A percentile compares a stretch with the other conserved stretches of the same genome.
These are phyloP conservation scores for Drosophila pseudotakahashii DNA, from an alignment of 2,888 invertebrate genomes.

Conservation along the genomic window DNA sequence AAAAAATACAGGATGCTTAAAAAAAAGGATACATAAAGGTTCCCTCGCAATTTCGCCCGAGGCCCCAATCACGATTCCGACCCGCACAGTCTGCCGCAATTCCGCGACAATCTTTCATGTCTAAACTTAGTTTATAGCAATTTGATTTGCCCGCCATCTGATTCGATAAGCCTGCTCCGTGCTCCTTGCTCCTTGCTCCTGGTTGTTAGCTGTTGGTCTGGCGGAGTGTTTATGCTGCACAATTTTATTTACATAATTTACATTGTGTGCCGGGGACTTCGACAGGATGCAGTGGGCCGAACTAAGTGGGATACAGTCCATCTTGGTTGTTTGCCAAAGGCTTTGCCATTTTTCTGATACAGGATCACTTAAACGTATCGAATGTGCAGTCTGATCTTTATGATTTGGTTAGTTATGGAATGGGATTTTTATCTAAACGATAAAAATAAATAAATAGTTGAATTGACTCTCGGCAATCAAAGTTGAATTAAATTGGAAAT, in stretches of 20 bases:
- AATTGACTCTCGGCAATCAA: no score
- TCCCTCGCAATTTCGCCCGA: constrained; percentile 8
- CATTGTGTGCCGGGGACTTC: constrained; percentile 58
- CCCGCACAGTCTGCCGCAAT: constrained; percentile 49
- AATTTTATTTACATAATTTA: constrained; percentile 80
- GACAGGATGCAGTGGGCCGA: constrained; percentile 36
- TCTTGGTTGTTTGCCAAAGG: constrained; percentile 13
- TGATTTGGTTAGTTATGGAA: background rate
- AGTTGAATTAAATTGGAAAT: no score
- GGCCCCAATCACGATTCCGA: constrained; percentile 42
- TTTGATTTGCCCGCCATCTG: constrained; percentile 75
- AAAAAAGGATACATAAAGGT: constrained; percentile 29
- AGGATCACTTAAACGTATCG: constrained; percentile 21
- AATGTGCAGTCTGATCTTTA: constrained; percentile 1
- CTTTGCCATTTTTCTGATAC: constrained; percentile 11
- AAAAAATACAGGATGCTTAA: constrained; percentile 2
- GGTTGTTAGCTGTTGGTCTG: constrained; percentile 22
- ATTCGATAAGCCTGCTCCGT: constrained; percentile 74
- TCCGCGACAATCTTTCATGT: constrained; percentile 77
- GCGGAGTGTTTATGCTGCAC: constrained; percentile 74
- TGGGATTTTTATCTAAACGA: background rate
- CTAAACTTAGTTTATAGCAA: constrained; percentile 74
- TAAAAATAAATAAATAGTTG: no score
- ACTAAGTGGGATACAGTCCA: constrained; percentile 12
- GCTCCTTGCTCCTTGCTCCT: constrained; percentile 22